Evolutionary conservation across 1,140 invertebrate species (phyloP), one percentile per base, ranked within the genome.

Genomic region (Uloborus diversus): DNA sequence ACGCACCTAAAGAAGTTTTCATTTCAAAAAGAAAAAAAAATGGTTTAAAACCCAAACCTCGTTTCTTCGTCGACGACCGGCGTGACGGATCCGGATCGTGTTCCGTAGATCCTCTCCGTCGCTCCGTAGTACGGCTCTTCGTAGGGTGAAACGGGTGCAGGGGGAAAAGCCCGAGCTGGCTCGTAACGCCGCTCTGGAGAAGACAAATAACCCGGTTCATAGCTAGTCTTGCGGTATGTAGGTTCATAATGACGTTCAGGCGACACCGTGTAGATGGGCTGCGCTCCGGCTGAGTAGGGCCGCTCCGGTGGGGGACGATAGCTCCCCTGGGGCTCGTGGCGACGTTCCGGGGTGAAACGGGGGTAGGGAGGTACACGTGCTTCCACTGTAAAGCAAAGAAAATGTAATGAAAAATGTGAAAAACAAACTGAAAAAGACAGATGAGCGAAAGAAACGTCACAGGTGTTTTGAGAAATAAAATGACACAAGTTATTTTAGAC

Each of bases 41-140:
- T n/a, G n/a, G n/a, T n/a, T n/a, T n/a, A n/a, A n/a, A n/a, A n/a
- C n/a, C n/a, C n/a, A n/a, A 89, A 94, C 92, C 93, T 93, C 56
- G 94, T 90, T 88, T 97, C 95, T 86, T 96, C 95, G 85, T 97
- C 95, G 76, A 89, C 86, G 79, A 96, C 95, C 1, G 95, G 94
- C 11, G 94, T 94, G 42, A 95, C 93, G 4, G 91, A 92, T 35
- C 91, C 90, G 3, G 93, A 92, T 65, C 92, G 86, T 0, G 90
- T 88, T 0, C 89, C 84, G 70, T 82, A 85, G 33, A 80, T 78
- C 2, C 82, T 76, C 25, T 83, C 81, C 0, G 80, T 73, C 14
- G 82, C 81, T 17, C 92, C 91, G 84, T 95, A 95, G 86, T 95
- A 95, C 0, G 93, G 93, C 85, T 95, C 94, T 84, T 95, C 94